phyloP scores from a whole-genome alignment of 2,888 invertebrate species.

The Dasysyrphus tricinctus region DNA sequence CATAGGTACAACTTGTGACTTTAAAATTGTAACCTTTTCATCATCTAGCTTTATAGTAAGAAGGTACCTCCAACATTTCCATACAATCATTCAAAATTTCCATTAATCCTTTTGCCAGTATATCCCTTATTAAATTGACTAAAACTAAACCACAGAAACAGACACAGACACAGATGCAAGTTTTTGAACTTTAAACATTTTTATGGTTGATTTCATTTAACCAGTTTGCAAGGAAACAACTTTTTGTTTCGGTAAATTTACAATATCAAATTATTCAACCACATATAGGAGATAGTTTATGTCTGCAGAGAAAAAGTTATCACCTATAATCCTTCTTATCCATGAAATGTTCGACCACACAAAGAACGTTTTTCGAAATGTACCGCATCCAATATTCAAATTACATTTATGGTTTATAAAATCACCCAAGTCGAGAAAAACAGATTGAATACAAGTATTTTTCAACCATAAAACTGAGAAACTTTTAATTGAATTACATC shows the following conservation, averaged over 20 bases:
- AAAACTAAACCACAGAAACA: neutral
- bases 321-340: constrained; percentile 4
- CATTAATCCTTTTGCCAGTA: neutral
- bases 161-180: neutral
- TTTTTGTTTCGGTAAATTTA: neutral
- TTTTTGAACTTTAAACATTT: neutral
- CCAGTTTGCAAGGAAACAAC: neutral
- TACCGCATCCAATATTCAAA: constrained; percentile 1
- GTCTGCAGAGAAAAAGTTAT: neutral
- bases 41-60: too few relatives aligned
- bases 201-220: constrained; percentile 4
- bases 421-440: constrained; percentile 8
- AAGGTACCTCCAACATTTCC: too few relatives aligned
- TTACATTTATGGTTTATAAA: constrained; percentile 26
- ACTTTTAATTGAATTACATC: constrained; percentile 67
- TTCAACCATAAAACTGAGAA: constrained; percentile 47
- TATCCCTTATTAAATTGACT: neutral
- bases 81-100: neutral
- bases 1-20: too few relatives aligned
- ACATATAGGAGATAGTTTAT: neutral
- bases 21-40: too few relatives aligned
- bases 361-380: neutral
- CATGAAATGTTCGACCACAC: neutral
- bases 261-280: constrained; percentile 13
- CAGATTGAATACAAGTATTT: constrained; percentile 57